Evolutionary conservation across 2,113 vertebrate species (phyloP), one percentile per base, ranked within the genome.

Genomic region (Aplodontia rufa): DNA sequence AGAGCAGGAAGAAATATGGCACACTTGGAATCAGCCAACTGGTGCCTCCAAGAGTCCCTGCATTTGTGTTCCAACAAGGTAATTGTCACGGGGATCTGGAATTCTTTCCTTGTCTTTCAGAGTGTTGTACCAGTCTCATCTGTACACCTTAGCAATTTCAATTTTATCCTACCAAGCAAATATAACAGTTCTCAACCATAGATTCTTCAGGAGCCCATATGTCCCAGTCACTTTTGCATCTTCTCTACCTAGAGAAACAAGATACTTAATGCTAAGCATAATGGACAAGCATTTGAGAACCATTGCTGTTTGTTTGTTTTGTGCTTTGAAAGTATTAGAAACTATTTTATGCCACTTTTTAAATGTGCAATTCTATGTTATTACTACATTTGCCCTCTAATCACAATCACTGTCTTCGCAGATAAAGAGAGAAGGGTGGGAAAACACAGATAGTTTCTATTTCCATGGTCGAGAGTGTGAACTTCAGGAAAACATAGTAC

Each of bases 21-120:
- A 35, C 26, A 28, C 58, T 58, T 47, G 26, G 26, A 76, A 19
- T n/a, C 53, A 86, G 32, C n/a, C 9, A 32, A 1, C 75, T 37
- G 32, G 16, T 62, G 32, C 35, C 12, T 84, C 28, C 16, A 55
- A 30, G 40, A 32, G n/a, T n/a, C 90, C 55, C 74, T 96, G 84
- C n/a, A 10, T 72, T 53, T 91, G 28, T 78, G 37, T 89, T 51
- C 42, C n/a, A 80, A 24, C 37, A 20, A 35, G 22, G 64, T 12
- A 69, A 42, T 55, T 69, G 9, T 68, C 64, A n/a, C 60, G 72
- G 78, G 35, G 6, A 53, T 32, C 68, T 9, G 72, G 62, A 60
- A 94, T 88, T 81, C 79, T 64, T 85, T 88, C 92, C 66, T 80
- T 84, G 71, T 55, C 51, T 74, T 47, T 45, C 76, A 16, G 47